Conservation (phyloP, 2,113 vertebrate genomes). For the Notothenia rossii region DNA sequence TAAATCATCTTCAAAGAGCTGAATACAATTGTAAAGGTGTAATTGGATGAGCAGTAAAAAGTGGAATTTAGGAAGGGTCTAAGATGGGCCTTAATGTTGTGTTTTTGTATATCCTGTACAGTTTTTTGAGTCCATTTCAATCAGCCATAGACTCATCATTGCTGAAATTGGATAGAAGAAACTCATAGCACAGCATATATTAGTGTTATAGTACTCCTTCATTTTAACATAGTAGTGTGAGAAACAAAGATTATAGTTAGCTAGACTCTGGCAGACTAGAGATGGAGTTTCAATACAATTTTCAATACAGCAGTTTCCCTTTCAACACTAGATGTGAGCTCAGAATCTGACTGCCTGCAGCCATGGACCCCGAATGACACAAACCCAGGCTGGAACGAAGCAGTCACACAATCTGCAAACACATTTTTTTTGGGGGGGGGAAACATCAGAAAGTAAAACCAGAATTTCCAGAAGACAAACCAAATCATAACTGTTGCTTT, state of each 20-base stretch:
- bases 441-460: background rate
- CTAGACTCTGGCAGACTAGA: background rate
- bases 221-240: background rate
- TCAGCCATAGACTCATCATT: background rate
- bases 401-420: background rate
- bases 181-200: background rate
- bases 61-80: background rate
- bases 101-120: background rate
- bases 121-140: background rate
- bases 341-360: conserved; percentile 3
- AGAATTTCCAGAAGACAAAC: background rate
- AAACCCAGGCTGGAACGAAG: background rate
- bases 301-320: background rate
- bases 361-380: background rate
- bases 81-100: too few relatives aligned
- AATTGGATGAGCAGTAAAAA: background rate
- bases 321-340: conserved; percentile 3
- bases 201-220: background rate
- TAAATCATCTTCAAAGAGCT: background rate
- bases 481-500: conserved; percentile 1
- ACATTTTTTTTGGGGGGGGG: background rate
- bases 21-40: background rate
- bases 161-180: background rate
- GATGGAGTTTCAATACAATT: conserved; percentile 3
- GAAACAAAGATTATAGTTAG: conserved; percentile 1